These are phyloP conservation scores for Timandra comae DNA, from an alignment of 2,888 invertebrate genomes.

Conservation along the genomic window DNA sequence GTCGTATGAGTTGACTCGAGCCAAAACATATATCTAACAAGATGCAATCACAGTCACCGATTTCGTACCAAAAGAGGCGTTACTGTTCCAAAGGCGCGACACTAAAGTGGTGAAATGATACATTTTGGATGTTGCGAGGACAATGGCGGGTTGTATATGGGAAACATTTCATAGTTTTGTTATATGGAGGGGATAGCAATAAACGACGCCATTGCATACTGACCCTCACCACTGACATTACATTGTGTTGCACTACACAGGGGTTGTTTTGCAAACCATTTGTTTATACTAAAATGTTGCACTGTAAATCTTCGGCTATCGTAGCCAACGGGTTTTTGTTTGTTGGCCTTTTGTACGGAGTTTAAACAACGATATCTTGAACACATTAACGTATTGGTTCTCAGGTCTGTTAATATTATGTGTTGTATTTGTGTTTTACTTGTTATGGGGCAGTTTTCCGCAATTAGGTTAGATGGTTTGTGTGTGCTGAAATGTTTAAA, in stretches of 20 bases:
- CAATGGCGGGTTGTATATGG: slow-evolving; percentile 36
- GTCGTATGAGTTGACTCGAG: slow-evolving; percentile 18
- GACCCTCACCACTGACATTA: slow-evolving; percentile 14
- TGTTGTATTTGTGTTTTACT: too few relatives aligned
- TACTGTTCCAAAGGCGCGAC: slow-evolving; percentile 39
- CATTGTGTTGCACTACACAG: slow-evolving; percentile 13
- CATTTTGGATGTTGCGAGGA: slow-evolving; percentile 33
- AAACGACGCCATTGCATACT: slow-evolving; percentile 43
- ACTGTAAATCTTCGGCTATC: not conserved
- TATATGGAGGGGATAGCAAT: slow-evolving; percentile 37
- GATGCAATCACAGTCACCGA: slow-evolving; percentile 33
- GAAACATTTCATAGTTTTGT: slow-evolving; percentile 39
- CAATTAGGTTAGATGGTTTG: too few relatives aligned
- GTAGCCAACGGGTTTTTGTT: not conserved
- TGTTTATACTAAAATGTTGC: slow-evolving; percentile 3
- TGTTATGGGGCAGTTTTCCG: too few relatives aligned
- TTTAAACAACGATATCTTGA: too few relatives aligned
- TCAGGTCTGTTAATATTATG: too few relatives aligned
- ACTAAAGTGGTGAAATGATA: slow-evolving; percentile 50
- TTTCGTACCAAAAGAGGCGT: slow-evolving; percentile 33
- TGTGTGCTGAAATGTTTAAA: too few relatives aligned
- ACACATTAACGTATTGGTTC: too few relatives aligned
- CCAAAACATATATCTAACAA: slow-evolving; percentile 33
- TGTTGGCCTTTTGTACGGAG: too few relatives aligned
- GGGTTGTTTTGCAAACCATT: slow-evolving; percentile 5